Evolutionary conservation across 2,888 invertebrate genomes (phyloP).

Genomic region (Smittia aterrima): DNA sequence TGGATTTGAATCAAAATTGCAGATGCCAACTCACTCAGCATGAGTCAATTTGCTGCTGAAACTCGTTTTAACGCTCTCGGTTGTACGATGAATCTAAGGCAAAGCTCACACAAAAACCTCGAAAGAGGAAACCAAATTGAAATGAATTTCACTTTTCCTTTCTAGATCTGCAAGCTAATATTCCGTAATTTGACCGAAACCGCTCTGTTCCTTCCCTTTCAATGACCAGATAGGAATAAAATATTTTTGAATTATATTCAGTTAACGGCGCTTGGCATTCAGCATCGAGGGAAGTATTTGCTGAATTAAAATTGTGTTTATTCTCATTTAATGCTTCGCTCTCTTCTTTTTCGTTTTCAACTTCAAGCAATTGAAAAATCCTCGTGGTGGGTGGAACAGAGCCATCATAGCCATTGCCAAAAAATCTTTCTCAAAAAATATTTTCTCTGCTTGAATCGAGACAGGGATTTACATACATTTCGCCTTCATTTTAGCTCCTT

Average conservation of each 20-base stretch:
- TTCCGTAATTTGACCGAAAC: not conserved
- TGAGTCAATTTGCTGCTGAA: too few relatives aligned
- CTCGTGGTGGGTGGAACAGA: not conserved
- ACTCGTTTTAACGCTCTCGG: too few relatives aligned
- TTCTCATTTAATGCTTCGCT: not conserved
- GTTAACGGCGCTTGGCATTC: slow-evolving; percentile 2
- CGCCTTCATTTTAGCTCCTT: not conserved
- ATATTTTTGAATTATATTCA: slow-evolving; percentile 4
- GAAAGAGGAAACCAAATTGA: not conserved
- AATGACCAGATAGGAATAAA: not conserved
- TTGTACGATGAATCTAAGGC: not conserved
- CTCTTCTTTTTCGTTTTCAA: not conserved
- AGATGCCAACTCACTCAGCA: not conserved
- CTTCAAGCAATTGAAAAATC: not conserved
- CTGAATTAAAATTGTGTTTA: not conserved
- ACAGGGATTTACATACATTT: slow-evolving; percentile 10
- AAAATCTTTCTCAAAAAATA: not conserved
- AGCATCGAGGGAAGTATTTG: not conserved
- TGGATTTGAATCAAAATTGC: not conserved
- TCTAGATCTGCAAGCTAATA: not conserved
- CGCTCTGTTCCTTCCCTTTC: not conserved
- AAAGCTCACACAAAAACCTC: not conserved
- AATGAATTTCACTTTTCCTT: not conserved
- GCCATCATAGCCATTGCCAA: not conserved
- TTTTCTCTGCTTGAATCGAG: not conserved